These are phyloP conservation scores for Hipposideros armiger DNA, from an alignment of 2,113 vertebrate genomes.

Conservation along the genomic window DNA sequence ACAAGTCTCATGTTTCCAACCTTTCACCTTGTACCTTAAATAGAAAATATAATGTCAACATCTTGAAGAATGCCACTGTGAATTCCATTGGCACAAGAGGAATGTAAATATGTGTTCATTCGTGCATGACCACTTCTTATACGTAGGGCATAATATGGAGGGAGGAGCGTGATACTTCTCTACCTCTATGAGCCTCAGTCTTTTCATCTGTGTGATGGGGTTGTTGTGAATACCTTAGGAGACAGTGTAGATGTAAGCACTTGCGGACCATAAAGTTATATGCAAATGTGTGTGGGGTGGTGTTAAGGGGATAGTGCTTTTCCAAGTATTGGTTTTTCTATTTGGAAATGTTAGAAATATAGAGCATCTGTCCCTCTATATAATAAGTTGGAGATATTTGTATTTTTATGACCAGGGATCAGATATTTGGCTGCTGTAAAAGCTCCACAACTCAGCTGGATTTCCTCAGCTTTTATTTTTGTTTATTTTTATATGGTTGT, in stretches of 20 bases:
- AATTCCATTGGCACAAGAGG: not conserved
- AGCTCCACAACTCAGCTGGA: conserved; percentile 44
- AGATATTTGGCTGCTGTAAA: conserved; percentile 44
- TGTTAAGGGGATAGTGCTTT: not conserved
- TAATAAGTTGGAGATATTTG: conserved; percentile 34
- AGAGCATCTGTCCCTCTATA: not conserved
- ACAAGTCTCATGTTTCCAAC: not conserved
- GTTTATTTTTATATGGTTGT: conserved; percentile 32
- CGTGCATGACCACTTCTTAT: not conserved
- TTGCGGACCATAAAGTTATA: not conserved
- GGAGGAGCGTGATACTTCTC: not conserved
- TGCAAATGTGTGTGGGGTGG: not conserved
- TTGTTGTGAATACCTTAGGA: not conserved
- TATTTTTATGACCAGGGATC: not conserved
- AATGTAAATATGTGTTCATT: not conserved
- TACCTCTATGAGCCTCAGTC: not conserved
- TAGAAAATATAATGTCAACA: not conserved
- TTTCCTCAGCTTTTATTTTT: conserved; percentile 44
- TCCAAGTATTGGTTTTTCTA: conserved; percentile 6
- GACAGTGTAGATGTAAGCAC: not conserved
- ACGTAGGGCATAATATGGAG: not conserved
- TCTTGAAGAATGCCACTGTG: not conserved
- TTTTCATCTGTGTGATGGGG: not conserved
- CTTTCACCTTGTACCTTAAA: not conserved
- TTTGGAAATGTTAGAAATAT: conserved; percentile 50